A percentile compares a stretch with the other conserved stretches of the same genome.
These are phyloP conservation scores for Hystrix brachyura DNA, from an alignment of 2,113 vertebrate genomes.

Conservation along the genomic window DNA sequence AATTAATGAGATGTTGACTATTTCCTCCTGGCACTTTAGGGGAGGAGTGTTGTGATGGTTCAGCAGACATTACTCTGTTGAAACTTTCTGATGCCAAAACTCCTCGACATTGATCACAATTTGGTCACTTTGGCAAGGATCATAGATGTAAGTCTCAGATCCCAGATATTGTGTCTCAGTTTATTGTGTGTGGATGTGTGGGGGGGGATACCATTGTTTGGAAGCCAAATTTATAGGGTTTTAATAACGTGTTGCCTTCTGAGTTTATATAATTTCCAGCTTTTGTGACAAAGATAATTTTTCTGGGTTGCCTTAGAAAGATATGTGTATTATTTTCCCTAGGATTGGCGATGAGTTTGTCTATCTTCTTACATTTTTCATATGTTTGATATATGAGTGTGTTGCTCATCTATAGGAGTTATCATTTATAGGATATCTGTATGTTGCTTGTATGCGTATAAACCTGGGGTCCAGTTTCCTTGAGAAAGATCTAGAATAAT, in stretches of 20 bases:
- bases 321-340: background rate
- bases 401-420: background rate
- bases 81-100: slow-evolving; percentile 71
- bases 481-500: slow-evolving; percentile 16
- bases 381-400: slow-evolving; percentile 37
- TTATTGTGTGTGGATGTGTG: slow-evolving; percentile 29
- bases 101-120: slow-evolving; percentile 64
- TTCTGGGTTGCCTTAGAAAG: slow-evolving; percentile 36
- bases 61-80: slow-evolving; percentile 64
- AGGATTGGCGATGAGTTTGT: background rate
- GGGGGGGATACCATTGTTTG: slow-evolving; percentile 64
- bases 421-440: background rate
- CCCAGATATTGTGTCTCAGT: slow-evolving; percentile 78
- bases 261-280: slow-evolving; percentile 79
- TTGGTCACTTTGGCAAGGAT: slow-evolving; percentile 71
- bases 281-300: slow-evolving; percentile 72
- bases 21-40: background rate
- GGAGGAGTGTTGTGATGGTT: background rate
- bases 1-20: slow-evolving; percentile 70
- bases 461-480: background rate
- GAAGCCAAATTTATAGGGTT: slow-evolving; percentile 74
- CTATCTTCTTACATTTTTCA: background rate
- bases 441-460: background rate
- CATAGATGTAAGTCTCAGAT: slow-evolving; percentile 59
- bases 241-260: slow-evolving; percentile 78